phyloP scores from a whole-genome alignment of 2,888 invertebrate species.

The Tubulanus polymorphus region DNA sequence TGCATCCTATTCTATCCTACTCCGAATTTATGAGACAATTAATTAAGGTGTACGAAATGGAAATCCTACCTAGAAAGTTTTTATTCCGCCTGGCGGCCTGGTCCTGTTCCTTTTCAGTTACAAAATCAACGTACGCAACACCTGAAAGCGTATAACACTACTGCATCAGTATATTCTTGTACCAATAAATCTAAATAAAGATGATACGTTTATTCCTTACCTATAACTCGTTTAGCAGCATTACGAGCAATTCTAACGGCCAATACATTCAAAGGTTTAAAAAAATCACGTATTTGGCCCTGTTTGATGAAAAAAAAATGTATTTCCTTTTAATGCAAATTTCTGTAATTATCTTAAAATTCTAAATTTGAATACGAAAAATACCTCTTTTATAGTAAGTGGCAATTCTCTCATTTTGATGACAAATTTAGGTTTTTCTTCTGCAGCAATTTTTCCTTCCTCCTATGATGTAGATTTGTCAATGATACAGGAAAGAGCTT shows the following conservation, averaged over 20 bases:
- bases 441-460: neutral
- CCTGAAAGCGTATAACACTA: slow-evolving; percentile 47
- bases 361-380: slow-evolving; percentile 1
- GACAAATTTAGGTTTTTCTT: slow-evolving; percentile 44
- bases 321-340: neutral
- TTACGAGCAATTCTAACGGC: slow-evolving; percentile 70
- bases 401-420: slow-evolving; percentile 76
- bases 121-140: slow-evolving; percentile 87
- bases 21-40: neutral
- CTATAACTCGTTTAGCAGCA: slow-evolving; percentile 59
- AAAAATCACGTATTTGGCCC: slow-evolving; percentile 76
- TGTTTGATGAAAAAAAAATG: slow-evolving; percentile 19
- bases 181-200: neutral
- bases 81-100: slow-evolving; percentile 79
- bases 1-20: neutral
- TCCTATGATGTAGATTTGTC: neutral
- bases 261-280: slow-evolving; percentile 72
- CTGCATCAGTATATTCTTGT: slow-evolving; percentile 3
- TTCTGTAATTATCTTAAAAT: neutral
- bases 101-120: slow-evolving; percentile 72
- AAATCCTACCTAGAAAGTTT: slow-evolving; percentile 72
- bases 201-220: slow-evolving; percentile 20
- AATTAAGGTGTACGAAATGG: slow-evolving; percentile 4
- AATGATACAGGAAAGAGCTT: no score
- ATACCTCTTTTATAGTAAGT: slow-evolving; percentile 66